Evolutionary conservation across 2,888 invertebrate genomes (phyloP).

Genomic region (Pristionchus fissidentatus): DNA sequence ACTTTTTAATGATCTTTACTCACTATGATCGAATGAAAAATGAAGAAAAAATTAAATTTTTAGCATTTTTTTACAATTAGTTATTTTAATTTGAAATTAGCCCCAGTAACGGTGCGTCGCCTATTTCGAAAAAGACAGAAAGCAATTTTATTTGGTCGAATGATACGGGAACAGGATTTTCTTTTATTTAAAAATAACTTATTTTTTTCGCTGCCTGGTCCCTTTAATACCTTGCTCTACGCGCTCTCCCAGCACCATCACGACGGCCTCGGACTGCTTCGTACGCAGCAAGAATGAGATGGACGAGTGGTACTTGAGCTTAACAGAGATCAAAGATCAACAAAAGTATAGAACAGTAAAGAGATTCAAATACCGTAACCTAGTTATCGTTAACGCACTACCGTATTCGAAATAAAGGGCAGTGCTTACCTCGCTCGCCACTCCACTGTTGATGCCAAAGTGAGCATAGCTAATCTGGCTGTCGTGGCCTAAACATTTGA

Average conservation of each 20-base stretch:
- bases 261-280: neutral
- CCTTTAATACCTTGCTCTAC: constrained; percentile 27
- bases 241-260: constrained; percentile 28
- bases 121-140: no score
- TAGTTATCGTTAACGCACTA: no score
- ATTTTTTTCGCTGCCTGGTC: no score
- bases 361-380: neutral
- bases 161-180: no score
- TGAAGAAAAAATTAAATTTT: no score
- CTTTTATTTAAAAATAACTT: no score
- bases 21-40: no score
- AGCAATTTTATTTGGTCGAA: no score
- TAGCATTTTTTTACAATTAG: no score
- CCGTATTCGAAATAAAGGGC: constrained; percentile 3
- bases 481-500: neutral
- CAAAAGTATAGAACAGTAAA: neutral
- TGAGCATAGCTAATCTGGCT: constrained; percentile 30
- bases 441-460: neutral
- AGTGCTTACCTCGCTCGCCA: constrained; percentile 26
- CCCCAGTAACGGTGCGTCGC: no score
- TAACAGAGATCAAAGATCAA: neutral
- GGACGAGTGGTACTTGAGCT: constrained; percentile 45
- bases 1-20: no score
- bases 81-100: no score
- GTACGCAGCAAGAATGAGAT: constrained; percentile 43